A percentile compares a stretch with the other conserved stretches of the same genome.
Evolutionary conservation across 2,888 invertebrate species (phyloP).

Genomic region (Yponomeuta malinellus): DNA sequence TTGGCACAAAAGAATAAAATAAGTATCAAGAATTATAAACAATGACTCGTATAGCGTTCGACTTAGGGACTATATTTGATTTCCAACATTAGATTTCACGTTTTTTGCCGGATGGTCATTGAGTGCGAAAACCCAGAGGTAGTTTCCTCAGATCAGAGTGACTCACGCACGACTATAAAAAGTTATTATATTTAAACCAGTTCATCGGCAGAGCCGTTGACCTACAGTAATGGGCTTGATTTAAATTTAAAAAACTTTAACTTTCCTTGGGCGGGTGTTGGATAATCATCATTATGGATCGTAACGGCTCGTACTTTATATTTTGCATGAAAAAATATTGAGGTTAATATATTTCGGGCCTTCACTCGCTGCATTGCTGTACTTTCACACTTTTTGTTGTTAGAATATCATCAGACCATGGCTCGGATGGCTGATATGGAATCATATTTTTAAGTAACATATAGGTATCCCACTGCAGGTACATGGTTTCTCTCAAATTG

Average conservation of each 20-base stretch:
- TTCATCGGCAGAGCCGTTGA: neutral
- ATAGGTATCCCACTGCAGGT: too few species aligned
- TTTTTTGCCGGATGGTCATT: neutral
- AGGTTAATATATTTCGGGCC: too few species aligned
- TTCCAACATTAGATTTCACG: neutral
- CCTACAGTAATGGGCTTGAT: neutral
- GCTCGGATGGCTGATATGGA: too few species aligned
- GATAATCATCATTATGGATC: constrained; percentile 11
- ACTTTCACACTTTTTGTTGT: too few species aligned
- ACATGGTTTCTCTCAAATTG: too few species aligned
- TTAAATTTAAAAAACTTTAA: neutral
- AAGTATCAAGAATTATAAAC: too few species aligned
- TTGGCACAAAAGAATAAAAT: too few species aligned
- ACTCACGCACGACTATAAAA: neutral
- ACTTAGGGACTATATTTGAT: neutral
- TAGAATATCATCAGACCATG: too few species aligned
- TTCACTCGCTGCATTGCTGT: too few species aligned
- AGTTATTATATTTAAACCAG: constrained; percentile 1
- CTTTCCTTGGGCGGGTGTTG: constrained; percentile 8
- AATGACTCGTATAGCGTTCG: neutral
- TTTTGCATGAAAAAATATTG: too few species aligned
- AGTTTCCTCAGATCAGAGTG: neutral
- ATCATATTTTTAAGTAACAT: too few species aligned
- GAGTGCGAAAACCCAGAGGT: neutral
- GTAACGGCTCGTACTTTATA: too few species aligned